phyloP scores from a whole-genome alignment of 2,113 vertebrate genomes.

The Dicrurus megarhynchus region DNA sequence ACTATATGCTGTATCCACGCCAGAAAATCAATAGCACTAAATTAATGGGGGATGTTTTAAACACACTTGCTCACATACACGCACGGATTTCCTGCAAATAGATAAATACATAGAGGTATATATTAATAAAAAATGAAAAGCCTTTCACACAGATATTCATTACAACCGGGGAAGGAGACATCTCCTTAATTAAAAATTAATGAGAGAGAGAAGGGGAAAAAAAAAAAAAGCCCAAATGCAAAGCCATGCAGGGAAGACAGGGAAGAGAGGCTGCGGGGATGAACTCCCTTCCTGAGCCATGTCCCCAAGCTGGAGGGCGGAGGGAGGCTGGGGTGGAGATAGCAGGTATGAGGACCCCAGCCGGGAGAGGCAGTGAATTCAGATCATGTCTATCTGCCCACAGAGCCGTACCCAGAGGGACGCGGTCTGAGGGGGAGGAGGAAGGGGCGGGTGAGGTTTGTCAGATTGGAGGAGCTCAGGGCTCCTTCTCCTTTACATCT shows the following conservation, averaged over 20 bases:
- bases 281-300: neutral
- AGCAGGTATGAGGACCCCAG: conserved; percentile 7
- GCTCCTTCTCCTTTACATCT: conserved; percentile 33
- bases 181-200: conserved; percentile 73
- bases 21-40: conserved; percentile 75
- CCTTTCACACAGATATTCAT: conserved; percentile 62
- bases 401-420: conserved; percentile 5
- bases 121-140: conserved; percentile 61
- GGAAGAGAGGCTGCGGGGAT: conserved; percentile 32
- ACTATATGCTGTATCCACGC: conserved; percentile 74
- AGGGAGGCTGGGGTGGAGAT: neutral
- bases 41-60: conserved; percentile 75
- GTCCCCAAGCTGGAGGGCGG: neutral
- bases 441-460: conserved; percentile 44
- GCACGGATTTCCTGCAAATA: conserved; percentile 8
- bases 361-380: conserved; percentile 18
- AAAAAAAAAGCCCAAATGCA: conserved; percentile 18
- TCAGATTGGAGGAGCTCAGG: conserved; percentile 4
- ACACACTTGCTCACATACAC: conserved; percentile 28
- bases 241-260: conserved; percentile 23
- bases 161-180: conserved; percentile 29
- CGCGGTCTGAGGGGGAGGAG: conserved; percentile 8
- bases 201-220: neutral
- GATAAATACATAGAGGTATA: conserved; percentile 17
- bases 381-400: conserved; percentile 56